Evolutionary conservation across 2,113 vertebrate genomes (phyloP).

Genomic region (Vimba vimba): DNA sequence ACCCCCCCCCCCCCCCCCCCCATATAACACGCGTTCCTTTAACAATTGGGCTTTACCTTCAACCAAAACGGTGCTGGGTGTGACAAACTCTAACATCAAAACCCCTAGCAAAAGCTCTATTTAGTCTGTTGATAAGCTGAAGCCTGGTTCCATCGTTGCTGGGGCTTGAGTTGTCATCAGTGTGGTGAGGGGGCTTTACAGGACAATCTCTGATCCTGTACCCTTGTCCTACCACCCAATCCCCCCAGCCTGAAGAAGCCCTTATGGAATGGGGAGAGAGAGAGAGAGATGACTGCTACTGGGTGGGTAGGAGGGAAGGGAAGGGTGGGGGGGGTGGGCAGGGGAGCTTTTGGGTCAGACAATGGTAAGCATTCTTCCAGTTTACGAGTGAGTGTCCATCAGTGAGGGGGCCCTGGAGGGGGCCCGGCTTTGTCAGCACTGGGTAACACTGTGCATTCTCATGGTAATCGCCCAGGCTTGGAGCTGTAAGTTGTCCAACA

Average conservation of each 20-base stretch:
- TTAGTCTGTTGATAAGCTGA: slow-evolving; percentile 45
- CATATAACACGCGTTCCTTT: slow-evolving; percentile 37
- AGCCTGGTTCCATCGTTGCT: slow-evolving; percentile 47
- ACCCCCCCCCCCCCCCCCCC: background rate
- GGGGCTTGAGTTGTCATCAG: slow-evolving; percentile 54
- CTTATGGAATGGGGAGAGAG: slow-evolving; percentile 53
- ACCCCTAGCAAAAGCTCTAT: slow-evolving; percentile 36
- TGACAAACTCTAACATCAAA: slow-evolving; percentile 51
- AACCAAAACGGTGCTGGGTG: slow-evolving; percentile 18
- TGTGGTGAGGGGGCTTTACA: slow-evolving; percentile 57
- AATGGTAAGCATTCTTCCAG: slow-evolving; percentile 92
- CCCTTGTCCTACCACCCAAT: background rate
- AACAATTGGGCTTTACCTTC: slow-evolving; percentile 43
- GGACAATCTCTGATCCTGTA: slow-evolving; percentile 49
- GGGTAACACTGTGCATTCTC: slow-evolving; percentile 90
- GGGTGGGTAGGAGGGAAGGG: slow-evolving; percentile 73
- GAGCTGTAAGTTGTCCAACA: slow-evolving; percentile 93
- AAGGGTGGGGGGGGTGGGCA: slow-evolving; percentile 64
- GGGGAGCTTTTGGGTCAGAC: slow-evolving; percentile 81
- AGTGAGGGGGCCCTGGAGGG: slow-evolving; percentile 81
- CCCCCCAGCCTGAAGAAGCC: slow-evolving; percentile 51
- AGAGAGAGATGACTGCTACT: slow-evolving; percentile 72
- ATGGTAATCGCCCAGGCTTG: slow-evolving; percentile 91
- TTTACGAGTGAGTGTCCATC: slow-evolving; percentile 96
- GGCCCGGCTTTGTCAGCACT: slow-evolving; percentile 91